Percentiles rank a stretch among this genome's conserved stretches.
Evolutionary conservation across 2,797 vertebrate genomes (phyloP).

Genomic region (Fistularia commersonii): DNA sequence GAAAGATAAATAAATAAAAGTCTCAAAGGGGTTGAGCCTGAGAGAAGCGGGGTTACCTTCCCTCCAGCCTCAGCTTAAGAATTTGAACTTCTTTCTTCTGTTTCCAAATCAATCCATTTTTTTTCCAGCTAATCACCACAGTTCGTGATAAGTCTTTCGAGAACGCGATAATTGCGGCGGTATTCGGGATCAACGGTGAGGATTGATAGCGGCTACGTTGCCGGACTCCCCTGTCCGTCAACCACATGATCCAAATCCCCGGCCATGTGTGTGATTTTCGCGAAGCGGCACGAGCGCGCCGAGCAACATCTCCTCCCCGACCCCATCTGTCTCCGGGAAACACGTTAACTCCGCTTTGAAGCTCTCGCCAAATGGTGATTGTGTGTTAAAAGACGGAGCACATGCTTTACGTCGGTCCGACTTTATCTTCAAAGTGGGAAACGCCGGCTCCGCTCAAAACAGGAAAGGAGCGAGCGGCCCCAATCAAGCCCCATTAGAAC

Average conservation of each 20-base stretch:
- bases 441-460: conserved; percentile 22
- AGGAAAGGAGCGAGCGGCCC: conserved; percentile 39
- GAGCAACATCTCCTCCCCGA: conserved; percentile 17
- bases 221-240: conserved; percentile 26
- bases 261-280: conserved; percentile 38
- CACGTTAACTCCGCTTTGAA: conserved; percentile 49
- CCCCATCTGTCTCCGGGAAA: conserved; percentile 61
- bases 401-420: conserved; percentile 38
- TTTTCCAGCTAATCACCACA: too few species aligned
- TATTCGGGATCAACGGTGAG: too few species aligned
- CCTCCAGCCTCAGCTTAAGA: too few species aligned
- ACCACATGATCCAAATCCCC: conserved; percentile 6
- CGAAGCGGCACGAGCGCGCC: conserved; percentile 21
- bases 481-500: conserved; percentile 60
- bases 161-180: too few species aligned
- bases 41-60: too few species aligned
- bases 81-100: too few species aligned
- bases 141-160: too few species aligned
- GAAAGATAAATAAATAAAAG: too few species aligned
- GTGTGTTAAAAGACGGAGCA: conserved; percentile 61
- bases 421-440: conserved; percentile 50
- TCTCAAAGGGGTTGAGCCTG: too few species aligned
- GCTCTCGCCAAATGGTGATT: conserved; percentile 54
- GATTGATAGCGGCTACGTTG: too few species aligned
- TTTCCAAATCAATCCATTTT: too few species aligned